Base-by-base conservation (phyloP, 2,888 invertebrate genomes). In the Electrophaes corylata region DNA sequence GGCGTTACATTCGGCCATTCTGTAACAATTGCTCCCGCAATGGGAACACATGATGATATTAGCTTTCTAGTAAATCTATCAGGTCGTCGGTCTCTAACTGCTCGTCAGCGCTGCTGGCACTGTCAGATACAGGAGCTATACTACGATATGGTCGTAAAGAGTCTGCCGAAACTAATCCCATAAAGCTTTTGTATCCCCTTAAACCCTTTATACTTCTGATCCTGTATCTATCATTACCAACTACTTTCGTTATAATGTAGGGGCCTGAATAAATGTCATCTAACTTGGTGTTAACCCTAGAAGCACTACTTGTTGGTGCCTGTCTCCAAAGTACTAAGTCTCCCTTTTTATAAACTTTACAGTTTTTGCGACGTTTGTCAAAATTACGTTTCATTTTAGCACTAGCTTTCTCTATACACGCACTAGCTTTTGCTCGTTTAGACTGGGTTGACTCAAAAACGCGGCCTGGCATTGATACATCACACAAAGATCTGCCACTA, bases 141-240 rank as follows among this genome's bases (percentile, higher is more conserved):
- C 67, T 67, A 5, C 14, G 19, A 44, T 69, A 69, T 0, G 66
- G 64, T 20, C 67, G 26, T 10, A 66, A 12, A 6, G 65, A 54
- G 47, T 70, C 69, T 5, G 62, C 62, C 68, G 71, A 12, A 26
- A 48, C 37, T 71, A 71, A 0, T 68, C 69, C 31, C 65, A 26
- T 39, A 14, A 48, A 48, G 8, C 37, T 26, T 39, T 48, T 48
- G 39, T 48, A 46, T 18, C 46, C 33, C 16, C 46, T 50, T 1
- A 72, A 14, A 0, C 70, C 72, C 45, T 71, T 71, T 0, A 72
- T 65, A 29, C 70, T 71, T 3, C 67, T 49, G 0, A 73, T 72
- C 47, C 46, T 61, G 41, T 73, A 73, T 57, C 70, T 60, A 39
- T 70, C 71, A 49, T 73, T 73, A 11, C 70, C 67, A 1, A 71